Evolutionary conservation across 2,113 vertebrate genomes (phyloP).

Genomic region (Andinoacara biseriatus): DNA sequence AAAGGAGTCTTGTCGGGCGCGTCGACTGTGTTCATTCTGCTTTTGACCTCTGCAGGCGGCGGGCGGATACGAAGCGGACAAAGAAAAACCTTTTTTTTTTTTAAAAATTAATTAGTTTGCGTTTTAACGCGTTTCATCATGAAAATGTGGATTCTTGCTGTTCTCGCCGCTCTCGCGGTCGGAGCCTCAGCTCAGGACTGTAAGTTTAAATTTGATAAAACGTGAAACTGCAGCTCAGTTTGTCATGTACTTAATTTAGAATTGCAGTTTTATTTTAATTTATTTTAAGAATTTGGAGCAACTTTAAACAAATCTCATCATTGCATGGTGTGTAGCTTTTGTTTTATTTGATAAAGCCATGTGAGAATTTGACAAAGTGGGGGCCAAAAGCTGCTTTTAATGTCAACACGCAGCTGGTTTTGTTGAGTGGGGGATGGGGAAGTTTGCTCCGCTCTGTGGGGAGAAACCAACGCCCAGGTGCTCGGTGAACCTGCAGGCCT

Average conservation of each 20-base stretch:
- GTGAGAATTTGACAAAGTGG: background rate
- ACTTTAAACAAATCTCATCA: background rate
- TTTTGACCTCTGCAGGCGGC: conserved; percentile 31
- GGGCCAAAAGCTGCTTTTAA: background rate
- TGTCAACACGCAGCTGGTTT: background rate
- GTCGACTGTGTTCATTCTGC: background rate
- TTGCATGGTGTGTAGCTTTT: too few species aligned
- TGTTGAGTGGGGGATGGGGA: conserved; percentile 68
- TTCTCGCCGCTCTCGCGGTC: conserved; percentile 53
- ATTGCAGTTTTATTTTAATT: too few species aligned
- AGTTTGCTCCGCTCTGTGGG: background rate
- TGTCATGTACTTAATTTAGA: background rate
- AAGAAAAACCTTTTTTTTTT: background rate
- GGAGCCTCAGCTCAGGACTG: conserved; percentile 31
- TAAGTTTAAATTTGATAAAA: conserved; percentile 35
- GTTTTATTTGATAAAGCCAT: background rate
- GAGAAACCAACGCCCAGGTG: conserved; percentile 76
- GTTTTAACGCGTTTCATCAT: conserved; percentile 29
- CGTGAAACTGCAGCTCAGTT: background rate
- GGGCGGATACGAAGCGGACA: background rate
- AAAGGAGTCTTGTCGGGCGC: background rate
- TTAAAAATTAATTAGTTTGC: background rate
- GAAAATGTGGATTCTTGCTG: conserved; percentile 62
- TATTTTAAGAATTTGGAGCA: background rate
- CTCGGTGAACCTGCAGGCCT: conserved; percentile 7